Evolutionary conservation across 2,888 invertebrate species (phyloP).

Genomic region (Cephus runcator): DNA sequence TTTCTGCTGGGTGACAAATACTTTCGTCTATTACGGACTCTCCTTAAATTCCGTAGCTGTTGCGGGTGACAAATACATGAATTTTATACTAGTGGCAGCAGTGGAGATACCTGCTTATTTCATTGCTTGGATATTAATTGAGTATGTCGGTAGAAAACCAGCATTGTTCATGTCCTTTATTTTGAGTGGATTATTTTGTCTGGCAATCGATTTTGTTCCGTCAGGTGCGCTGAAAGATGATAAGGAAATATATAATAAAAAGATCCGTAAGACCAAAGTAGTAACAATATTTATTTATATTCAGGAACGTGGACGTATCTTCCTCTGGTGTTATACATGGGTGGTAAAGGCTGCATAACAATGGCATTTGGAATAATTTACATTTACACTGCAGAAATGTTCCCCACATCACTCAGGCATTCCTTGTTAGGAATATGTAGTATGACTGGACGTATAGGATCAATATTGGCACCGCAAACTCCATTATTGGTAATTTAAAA

Average conservation of each 20-base stretch:
- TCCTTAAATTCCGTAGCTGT: constrained; percentile 81
- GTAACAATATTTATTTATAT: constrained; percentile 59
- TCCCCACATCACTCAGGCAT: constrained; percentile 75
- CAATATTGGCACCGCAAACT: constrained; percentile 77
- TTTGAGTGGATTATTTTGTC: constrained; percentile 72
- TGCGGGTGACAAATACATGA: constrained; percentile 80
- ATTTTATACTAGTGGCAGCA: constrained; percentile 76
- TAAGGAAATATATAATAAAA: neutral
- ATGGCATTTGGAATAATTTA: constrained; percentile 76
- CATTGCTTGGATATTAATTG: constrained; percentile 72
- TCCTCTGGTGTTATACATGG: constrained; percentile 70
- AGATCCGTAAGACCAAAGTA: constrained; percentile 16
- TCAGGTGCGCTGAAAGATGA: constrained; percentile 61
- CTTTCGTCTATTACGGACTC: constrained; percentile 83
- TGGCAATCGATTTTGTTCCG: constrained; percentile 71
- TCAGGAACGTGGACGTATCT: constrained; percentile 66
- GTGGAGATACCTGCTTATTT: constrained; percentile 82
- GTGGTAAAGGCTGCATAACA: constrained; percentile 75
- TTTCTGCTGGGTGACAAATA: constrained; percentile 84
- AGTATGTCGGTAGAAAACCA: constrained; percentile 67
- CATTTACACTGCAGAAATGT: constrained; percentile 78
- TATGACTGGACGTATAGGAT: constrained; percentile 76
- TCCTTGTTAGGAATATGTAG: constrained; percentile 76
- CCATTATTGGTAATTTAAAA: constrained; percentile 70
- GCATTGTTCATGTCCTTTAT: constrained; percentile 73